Base-by-base conservation (phyloP, 2,113 vertebrate genomes). In the Canis aureus region DNA sequence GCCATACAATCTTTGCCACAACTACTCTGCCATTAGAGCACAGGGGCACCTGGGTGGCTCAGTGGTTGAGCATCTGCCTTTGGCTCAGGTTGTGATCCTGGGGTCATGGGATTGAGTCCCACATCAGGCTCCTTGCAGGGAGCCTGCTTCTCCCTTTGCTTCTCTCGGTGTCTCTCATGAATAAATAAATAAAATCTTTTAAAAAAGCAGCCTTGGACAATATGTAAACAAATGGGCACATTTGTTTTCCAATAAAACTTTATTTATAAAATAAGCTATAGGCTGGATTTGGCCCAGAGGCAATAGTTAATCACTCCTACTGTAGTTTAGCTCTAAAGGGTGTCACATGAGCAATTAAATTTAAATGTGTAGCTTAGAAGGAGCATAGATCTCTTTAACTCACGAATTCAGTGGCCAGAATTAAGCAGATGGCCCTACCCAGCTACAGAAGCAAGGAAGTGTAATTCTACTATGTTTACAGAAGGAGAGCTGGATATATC, bases 281-380 rank as follows among this genome's bases (percentile, higher is more conserved):
- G 49, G 16, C 13, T 57, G 92, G 62, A 32, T 94, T 80, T 94
- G 74, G 15, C 51, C n/a, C 20, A 79, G 27, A 73, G 55, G 32
- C 78, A 82, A 20, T 74, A 66, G 35, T 89, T 89, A 27, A n/a
- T 20, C 67, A 66, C 10, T 43, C 5, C 25, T 27, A 64, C 59
- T 53, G 43, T 66, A 53, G 43, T 64, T 53, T 66, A 73, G n/a
- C 35, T 90, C 79, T 76, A 66, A 27, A 84, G 49, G 7, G 80
- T 89, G 64, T 95, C 79, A 67, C 57, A n/a, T 11, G n/a, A 83
- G 49, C 49, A 90, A 84, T 76, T 90, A 79, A 64, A n/a, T 90
- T 27, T 83, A 89, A 66, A 15, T 83, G 19, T 3, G 23, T 25
- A 64, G 2, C n/a, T 64, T 66, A 25, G 11, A 69, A 95, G 71